Evolutionary conservation across 1,140 invertebrate genomes (phyloP).

Genomic region (Centruroides sculpturatus): DNA sequence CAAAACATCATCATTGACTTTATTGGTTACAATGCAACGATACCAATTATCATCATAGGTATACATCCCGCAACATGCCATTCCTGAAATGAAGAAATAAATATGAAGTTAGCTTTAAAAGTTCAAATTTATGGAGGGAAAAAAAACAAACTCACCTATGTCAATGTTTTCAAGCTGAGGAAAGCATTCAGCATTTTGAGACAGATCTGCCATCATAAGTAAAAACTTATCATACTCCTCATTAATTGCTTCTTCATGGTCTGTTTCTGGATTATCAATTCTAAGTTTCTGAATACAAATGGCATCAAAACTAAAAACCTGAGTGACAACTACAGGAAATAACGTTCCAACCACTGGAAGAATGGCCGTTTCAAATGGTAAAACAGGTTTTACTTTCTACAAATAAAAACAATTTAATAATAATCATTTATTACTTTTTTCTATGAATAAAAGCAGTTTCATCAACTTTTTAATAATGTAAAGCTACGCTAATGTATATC

Average conservation of each 20-base stretch:
- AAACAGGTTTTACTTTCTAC: too few species aligned
- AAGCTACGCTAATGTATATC: too few species aligned
- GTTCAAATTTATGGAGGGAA: neutral
- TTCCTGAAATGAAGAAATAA: slow-evolving; percentile 24
- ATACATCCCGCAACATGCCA: slow-evolving; percentile 31
- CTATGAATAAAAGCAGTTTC: too few species aligned
- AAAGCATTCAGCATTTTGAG: slow-evolving; percentile 4
- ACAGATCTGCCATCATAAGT: slow-evolving; percentile 1
- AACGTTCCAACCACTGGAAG: neutral
- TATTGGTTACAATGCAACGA: slow-evolving; percentile 27
- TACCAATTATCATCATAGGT: slow-evolving; percentile 29
- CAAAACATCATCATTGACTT: slow-evolving; percentile 25
- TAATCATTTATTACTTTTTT: too few species aligned
- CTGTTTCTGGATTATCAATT: slow-evolving; percentile 5
- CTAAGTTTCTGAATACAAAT: slow-evolving; percentile 3
- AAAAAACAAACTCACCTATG: neutral
- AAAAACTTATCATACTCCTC: slow-evolving; percentile 1
- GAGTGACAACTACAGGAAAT: slow-evolving; percentile 3
- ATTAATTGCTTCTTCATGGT: slow-evolving; percentile 2
- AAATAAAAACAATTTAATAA: too few species aligned
- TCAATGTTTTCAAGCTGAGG: neutral
- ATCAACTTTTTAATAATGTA: too few species aligned
- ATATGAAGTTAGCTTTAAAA: too few species aligned
- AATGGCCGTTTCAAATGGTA: neutral
- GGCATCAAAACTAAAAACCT: neutral